Percentiles rank a stretch among this genome's conserved stretches.
Evolutionary conservation across 1,140 invertebrate species (phyloP).

Genomic region (Condylostylus longicornis): DNA sequence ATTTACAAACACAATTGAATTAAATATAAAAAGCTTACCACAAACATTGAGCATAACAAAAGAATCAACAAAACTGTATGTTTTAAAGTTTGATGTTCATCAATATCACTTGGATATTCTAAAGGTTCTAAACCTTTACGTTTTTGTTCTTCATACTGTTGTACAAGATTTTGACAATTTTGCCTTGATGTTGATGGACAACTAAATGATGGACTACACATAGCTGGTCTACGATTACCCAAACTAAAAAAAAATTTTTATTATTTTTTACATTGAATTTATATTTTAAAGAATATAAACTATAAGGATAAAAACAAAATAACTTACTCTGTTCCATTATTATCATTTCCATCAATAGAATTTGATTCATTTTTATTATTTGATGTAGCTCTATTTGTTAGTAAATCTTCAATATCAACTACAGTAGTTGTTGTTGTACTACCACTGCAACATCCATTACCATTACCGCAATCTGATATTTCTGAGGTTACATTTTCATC

Average conservation of each 20-base stretch:
- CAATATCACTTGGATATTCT: constrained; percentile 38
- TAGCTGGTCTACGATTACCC: constrained; percentile 7
- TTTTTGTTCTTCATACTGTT: constrained; percentile 37
- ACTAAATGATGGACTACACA: constrained; percentile 36
- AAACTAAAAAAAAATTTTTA: no score
- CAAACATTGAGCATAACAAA: constrained; percentile 71
- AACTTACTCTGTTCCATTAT: constrained; percentile 14
- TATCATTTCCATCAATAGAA: constrained; percentile 5
- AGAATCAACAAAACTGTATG: constrained; percentile 74
- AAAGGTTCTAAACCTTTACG: constrained; percentile 35
- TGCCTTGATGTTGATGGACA: constrained; percentile 35
- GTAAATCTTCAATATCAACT: constrained; percentile 59
- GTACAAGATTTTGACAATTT: constrained; percentile 35
- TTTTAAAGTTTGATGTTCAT: constrained; percentile 56
- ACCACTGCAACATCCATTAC: constrained; percentile 20
- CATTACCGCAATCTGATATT: constrained; percentile 17
- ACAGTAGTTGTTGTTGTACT: constrained; percentile 32
- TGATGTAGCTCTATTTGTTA: constrained; percentile 27
- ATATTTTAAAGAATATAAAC: no score
- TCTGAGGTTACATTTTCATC: constrained; percentile 29
- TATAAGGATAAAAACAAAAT: no score
- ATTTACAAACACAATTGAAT: neutral
- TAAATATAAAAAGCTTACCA: constrained; percentile 39
- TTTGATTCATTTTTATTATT: constrained; percentile 9
- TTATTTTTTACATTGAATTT: no score